Evolutionary conservation across 2,113 vertebrate genomes (phyloP).

Genomic region (Coturnix japonica): DNA sequence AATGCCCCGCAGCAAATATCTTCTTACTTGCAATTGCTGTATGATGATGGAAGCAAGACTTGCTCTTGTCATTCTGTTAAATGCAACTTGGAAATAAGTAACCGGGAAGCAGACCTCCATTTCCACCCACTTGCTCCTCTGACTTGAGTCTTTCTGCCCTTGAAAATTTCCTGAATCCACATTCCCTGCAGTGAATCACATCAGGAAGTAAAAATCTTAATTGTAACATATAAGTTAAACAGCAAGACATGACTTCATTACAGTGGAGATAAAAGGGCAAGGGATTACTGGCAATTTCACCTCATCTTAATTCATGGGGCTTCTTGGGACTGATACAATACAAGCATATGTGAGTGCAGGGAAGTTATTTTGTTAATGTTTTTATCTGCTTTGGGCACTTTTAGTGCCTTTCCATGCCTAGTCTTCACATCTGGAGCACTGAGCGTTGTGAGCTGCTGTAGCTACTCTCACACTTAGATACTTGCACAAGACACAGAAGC

Average conservation of each 20-base stretch:
- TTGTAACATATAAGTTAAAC: conserved; percentile 64
- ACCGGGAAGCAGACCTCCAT: conserved; percentile 37
- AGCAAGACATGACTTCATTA: conserved; percentile 68
- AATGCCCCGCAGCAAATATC: neutral
- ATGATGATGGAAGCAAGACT: conserved; percentile 26
- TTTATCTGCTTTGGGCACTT: conserved; percentile 41
- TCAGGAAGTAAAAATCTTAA: conserved; percentile 73
- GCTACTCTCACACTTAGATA: neutral
- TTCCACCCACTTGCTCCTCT: conserved; percentile 4
- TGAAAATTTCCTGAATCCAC: conserved; percentile 45
- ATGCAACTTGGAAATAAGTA: conserved; percentile 30
- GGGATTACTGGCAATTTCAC: conserved; percentile 45
- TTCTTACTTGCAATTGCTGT: neutral
- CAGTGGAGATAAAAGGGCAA: conserved; percentile 62
- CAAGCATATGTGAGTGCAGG: neutral
- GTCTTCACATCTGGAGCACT: neutral
- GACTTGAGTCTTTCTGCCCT: conserved; percentile 34
- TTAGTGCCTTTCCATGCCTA: neutral
- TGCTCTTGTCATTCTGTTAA: conserved; percentile 11
- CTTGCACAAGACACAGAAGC: neutral
- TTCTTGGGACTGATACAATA: conserved; percentile 47
- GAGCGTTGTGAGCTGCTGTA: neutral
- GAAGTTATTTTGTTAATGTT: neutral
- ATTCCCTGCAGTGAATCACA: conserved; percentile 62
- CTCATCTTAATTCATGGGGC: conserved; percentile 41